Base-by-base conservation (phyloP, 2,113 vertebrate genomes). In the Apteryx owenii region DNA sequence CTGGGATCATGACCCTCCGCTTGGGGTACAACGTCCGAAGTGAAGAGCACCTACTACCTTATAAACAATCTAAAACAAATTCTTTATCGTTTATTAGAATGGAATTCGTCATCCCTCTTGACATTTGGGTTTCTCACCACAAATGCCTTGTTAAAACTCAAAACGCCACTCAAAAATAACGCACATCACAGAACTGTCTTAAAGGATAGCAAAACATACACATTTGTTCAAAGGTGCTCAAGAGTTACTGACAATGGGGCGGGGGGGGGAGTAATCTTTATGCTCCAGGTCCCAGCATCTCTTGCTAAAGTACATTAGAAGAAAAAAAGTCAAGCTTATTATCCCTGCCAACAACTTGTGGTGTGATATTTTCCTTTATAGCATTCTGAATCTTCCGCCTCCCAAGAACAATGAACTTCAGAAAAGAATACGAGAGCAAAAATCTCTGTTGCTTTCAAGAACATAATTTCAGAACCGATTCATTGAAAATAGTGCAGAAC, bases 401-500 rank as follows among this genome's bases (percentile, higher is more conserved):
- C 66, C 85, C 70, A 95, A 97, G 97, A 98, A 98, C 94, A 97
- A 97, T 92, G 90, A 96, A 95, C 95, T 97, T 97, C 86, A 97
- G 91, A 97, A 97, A 97, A 95, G 95, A 93, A 96, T 68, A 90
- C 7, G 26, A 93, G 75, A 94, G 64, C 71, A 93, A 88, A 93
- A 95, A 94, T 79, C 31, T 68, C 33, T 85, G 54, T 94, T 95
- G 64, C 92, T 97, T 97, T 98, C 90, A 97, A 94, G 77, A 98
- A 96, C 89, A 93, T 94, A 97, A 98, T 97, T 98, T 98, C 91
- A 98, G 90, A 97, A 98, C 88, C 76, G 82, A 95, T 93, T 95
- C 80, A 97, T 48, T 95, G 90, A 96, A 98, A 97, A 95, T 80
- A 95, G 88, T 29, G 36, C 72, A 94, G 87, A 97, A 95, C 3